Evolutionary conservation across 2,113 vertebrate genomes (phyloP).

Genomic region (Zonotrichia leucophrys): DNA sequence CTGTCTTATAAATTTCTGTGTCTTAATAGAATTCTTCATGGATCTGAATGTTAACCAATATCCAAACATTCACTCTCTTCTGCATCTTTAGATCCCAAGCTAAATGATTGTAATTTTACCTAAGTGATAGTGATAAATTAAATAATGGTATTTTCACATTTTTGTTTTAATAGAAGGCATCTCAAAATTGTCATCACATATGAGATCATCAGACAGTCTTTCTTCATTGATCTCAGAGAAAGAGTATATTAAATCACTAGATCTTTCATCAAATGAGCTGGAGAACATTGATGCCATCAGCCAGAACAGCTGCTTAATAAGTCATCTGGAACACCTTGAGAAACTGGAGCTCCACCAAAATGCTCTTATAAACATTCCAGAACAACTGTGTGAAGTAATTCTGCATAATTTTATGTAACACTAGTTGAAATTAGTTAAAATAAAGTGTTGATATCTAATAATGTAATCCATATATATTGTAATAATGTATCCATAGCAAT

Average conservation of each 20-base stretch:
- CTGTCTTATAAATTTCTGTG: not conserved
- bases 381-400: slow-evolving; percentile 85
- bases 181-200: slow-evolving; percentile 61
- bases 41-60: not conserved
- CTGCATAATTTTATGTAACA: not conserved
- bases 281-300: slow-evolving; percentile 82
- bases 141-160: not conserved
- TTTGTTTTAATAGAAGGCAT: slow-evolving; percentile 62
- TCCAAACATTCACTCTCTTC: not conserved
- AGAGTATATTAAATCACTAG: slow-evolving; percentile 87
- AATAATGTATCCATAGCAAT: not conserved
- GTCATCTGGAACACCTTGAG: slow-evolving; percentile 83
- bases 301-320: slow-evolving; percentile 74
- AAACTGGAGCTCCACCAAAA: slow-evolving; percentile 93
- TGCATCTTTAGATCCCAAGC: not conserved
- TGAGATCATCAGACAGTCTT: slow-evolving; percentile 73
- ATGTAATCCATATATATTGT: not conserved
- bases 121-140: not conserved
- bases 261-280: slow-evolving; percentile 93
- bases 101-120: not conserved
- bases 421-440: not conserved
- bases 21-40: not conserved
- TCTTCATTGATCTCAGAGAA: slow-evolving; percentile 76
- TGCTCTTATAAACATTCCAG: slow-evolving; percentile 81
- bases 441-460: not conserved